A percentile compares a stretch with the other conserved stretches of the same genome.
phyloP scores from a whole-genome alignment of 2,888 invertebrate genomes.

The Hylaea fasciaria region DNA sequence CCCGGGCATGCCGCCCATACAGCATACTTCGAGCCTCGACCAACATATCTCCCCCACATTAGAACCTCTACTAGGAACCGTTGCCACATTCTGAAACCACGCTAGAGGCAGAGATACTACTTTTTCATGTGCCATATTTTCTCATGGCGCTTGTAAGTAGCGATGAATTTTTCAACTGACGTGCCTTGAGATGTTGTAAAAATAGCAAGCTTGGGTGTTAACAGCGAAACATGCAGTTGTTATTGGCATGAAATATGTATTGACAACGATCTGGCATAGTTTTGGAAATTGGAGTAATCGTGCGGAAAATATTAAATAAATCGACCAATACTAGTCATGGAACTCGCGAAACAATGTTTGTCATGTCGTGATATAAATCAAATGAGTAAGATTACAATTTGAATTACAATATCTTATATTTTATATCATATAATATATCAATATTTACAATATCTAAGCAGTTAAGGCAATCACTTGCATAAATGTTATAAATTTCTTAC shows the following conservation, averaged over 20 bases:
- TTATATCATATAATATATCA: no score
- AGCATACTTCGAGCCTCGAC: conserved; percentile 38
- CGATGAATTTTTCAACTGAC: conserved; percentile 33
- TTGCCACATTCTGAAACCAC: conserved; percentile 34
- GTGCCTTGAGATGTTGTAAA: conserved; percentile 35
- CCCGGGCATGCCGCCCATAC: conserved; percentile 45
- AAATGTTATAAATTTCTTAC: no score
- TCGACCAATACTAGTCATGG: no score
- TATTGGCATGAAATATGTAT: conserved; percentile 16
- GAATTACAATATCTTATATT: no score
- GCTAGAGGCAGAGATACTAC: conserved; percentile 25
- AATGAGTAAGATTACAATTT: no score
- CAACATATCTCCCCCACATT: conserved; percentile 61
- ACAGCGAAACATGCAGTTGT: conserved; percentile 22
- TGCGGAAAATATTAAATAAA: background rate
- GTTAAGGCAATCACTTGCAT: no score
- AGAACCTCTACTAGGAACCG: conserved; percentile 59
- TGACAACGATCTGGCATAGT: conserved; percentile 6
- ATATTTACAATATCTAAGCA: no score
- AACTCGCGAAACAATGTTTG: no score
- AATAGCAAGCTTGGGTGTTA: conserved; percentile 35
- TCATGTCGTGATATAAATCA: no score
- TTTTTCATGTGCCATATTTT: conserved; percentile 40
- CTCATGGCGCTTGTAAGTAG: conserved; percentile 39
- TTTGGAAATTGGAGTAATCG: conserved; percentile 10